Base-by-base conservation (phyloP, 23 tunicate species). In the Pegea sp. region DNA sequence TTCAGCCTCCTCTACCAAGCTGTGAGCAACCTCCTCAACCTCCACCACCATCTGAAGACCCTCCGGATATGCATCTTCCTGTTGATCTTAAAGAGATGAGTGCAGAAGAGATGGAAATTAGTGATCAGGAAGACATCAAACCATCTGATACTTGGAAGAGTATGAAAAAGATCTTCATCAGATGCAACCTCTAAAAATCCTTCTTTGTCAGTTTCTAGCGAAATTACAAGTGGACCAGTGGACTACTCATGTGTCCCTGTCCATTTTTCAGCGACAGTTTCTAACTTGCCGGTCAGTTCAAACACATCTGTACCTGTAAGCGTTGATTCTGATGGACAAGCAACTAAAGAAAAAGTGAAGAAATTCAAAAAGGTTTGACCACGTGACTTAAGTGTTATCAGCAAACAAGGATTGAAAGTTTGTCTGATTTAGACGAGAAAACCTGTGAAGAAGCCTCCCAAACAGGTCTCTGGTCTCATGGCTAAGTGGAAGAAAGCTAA, bases 401-500 rank as follows among this genome's bases (percentile, higher is more conserved):
- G 11, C 13, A 11, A 38, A 38, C 11, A 38, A 38, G 13, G 11
- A 16, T 11, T 11, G 46, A 38, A 8, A 8, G 11, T 38, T 38
- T 38, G 13, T 16, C 11, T 8, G 16, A 8, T 38, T 38, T 38
- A 38, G 46, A 8, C 16, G 16, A 16, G 16, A 38, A 8, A 38
- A 38, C 46, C 32, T 1, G n/a, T 51, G 31, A 71, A 71, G 54
- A 80, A 71, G 64, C 74, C 93, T 32, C 68, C 72, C 22, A 72
- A 72, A 42, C 68, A 66, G 50, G 72, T 80, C 70, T 70, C 66
- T 7, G 77, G 81, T 22, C 67, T 80, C 65, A 80, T 80, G 8
- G 80, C 80, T 1, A 76, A 80, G 70, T 80, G 93, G 93, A 79
- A 80, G 49, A 60, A 61, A 66, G 93, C 93, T 5, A 80, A 80